Percentiles rank a stretch among this genome's conserved stretches.
Evolutionary conservation across 2,113 vertebrate species (phyloP).

Genomic region (Perca fluviatilis): DNA sequence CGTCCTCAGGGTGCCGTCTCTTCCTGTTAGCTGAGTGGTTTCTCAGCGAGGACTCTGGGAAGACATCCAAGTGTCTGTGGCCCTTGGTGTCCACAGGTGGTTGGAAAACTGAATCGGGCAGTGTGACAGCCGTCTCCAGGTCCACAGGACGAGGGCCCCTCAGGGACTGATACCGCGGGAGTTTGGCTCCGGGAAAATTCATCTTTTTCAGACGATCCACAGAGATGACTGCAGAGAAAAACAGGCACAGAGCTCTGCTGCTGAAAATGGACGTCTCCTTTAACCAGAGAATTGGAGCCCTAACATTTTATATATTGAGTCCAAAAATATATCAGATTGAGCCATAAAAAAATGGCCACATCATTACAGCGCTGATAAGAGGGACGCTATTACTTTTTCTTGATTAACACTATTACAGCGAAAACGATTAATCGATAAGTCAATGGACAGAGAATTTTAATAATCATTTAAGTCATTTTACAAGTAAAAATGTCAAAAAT

Average conservation of each 20-base stretch:
- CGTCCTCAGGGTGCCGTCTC: conserved; percentile 85
- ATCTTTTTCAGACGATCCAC: conserved; percentile 93
- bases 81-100: conserved; percentile 76
- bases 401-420: neutral
- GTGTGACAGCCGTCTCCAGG: conserved; percentile 90
- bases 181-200: conserved; percentile 88
- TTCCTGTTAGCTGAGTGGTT: conserved; percentile 82
- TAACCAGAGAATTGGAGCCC: neutral
- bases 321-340: neutral
- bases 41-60: conserved; percentile 72
- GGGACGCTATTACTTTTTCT: neutral
- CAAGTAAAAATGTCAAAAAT: no score
- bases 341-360: no score
- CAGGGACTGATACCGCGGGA: conserved; percentile 91
- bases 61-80: conserved; percentile 76
- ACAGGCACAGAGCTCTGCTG: neutral
- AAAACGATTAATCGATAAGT: neutral
- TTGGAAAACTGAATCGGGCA: conserved; percentile 90
- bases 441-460: neutral
- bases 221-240: conserved; percentile 87
- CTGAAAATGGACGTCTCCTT: neutral
- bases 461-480: neutral
- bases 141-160: conserved; percentile 89
- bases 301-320: neutral
- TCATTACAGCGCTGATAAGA: neutral